phyloP scores from a whole-genome alignment of 2,888 invertebrate genomes.

The Dolichopus griseipennis region DNA sequence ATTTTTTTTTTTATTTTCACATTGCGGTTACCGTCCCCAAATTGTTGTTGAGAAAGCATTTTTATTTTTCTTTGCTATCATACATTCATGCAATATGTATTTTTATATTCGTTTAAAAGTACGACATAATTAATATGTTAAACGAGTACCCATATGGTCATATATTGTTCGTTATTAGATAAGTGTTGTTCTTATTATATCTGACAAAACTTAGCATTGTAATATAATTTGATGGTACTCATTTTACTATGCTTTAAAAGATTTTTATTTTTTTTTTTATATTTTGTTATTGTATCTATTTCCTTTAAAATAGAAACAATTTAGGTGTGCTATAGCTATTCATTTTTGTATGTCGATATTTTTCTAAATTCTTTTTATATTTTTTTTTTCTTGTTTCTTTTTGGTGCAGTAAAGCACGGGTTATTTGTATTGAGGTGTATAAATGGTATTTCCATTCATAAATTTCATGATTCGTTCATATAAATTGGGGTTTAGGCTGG shows the following conservation, averaged over 20 bases:
- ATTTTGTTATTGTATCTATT: neutral
- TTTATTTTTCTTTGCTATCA: neutral
- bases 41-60: neutral
- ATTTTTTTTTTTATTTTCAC: neutral
- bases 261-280: neutral
- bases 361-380: too few relatives aligned
- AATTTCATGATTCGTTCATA: neutral
- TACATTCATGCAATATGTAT: neutral
- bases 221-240: neutral
- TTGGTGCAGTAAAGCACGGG: neutral
- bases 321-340: too few relatives aligned
- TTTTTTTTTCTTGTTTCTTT: neutral
- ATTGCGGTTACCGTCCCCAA: conserved; percentile 3
- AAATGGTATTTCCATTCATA: neutral
- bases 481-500: neutral
- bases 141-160: neutral
- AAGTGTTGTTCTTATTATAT: neutral
- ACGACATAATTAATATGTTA: neutral
- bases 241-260: neutral
- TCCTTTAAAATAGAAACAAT: neutral
- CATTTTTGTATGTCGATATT: too few relatives aligned
- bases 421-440: neutral
- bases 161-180: neutral
- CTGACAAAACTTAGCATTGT: neutral
- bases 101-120: neutral